A percentile compares a stretch with the other conserved stretches of the same genome.
Conservation (phyloP, 1,140 invertebrate species). For the Tribolium madens region DNA sequence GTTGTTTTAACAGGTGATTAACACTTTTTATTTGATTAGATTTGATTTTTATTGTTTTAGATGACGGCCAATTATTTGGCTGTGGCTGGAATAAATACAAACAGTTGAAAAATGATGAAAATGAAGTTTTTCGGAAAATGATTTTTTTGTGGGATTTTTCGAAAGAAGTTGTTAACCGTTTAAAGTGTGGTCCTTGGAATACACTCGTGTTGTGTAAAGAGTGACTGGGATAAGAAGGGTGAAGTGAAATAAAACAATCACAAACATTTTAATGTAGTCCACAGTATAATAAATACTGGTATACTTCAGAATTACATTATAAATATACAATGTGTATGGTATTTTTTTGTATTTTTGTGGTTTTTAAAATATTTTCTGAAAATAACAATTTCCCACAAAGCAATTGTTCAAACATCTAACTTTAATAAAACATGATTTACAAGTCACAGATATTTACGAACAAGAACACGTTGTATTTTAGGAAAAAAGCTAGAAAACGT, state of each 20-base stretch:
- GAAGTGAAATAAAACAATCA: constrained; percentile 61
- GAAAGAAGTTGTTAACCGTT: constrained; percentile 46
- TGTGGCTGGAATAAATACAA: constrained; percentile 81
- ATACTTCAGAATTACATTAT: constrained; percentile 68
- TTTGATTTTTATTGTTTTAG: constrained; percentile 59
- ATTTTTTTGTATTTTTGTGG: constrained; percentile 65
- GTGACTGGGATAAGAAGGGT: background rate
- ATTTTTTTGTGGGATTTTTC: constrained; percentile 54
- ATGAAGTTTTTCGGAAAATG: constrained; percentile 54
- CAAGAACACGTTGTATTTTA: constrained; percentile 62
- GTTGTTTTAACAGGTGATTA: constrained; percentile 69
- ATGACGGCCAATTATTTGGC: constrained; percentile 74
- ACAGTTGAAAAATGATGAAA: constrained; percentile 71
- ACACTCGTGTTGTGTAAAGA: constrained; percentile 38
- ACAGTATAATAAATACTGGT: constrained; percentile 68
- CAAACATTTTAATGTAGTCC: constrained; percentile 64
- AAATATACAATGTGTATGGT: constrained; percentile 68
- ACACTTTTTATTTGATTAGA: too few relatives aligned
- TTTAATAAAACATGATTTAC: constrained; percentile 64
- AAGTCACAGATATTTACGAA: constrained; percentile 64
- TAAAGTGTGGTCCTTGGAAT: constrained; percentile 63
- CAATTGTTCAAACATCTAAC: constrained; percentile 67
- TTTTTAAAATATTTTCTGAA: constrained; percentile 68
- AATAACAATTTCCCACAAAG: constrained; percentile 69
- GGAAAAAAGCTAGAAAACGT: constrained; percentile 55